phyloP scores from a whole-genome alignment of 2,888 invertebrate species.

The Nemotelus pantherinus region DNA sequence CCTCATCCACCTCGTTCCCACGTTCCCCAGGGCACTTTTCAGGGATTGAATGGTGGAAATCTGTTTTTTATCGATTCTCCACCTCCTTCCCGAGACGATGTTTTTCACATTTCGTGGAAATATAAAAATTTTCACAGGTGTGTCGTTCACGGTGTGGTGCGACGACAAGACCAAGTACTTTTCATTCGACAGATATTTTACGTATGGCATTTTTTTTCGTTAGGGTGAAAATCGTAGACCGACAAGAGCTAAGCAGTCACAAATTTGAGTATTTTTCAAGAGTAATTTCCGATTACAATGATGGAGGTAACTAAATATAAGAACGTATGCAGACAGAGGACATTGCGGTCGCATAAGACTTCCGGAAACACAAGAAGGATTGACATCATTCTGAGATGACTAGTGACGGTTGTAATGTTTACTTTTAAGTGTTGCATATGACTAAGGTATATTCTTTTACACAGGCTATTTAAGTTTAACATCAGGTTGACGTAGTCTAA shows the following conservation, averaged over 20 bases:
- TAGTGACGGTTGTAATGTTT: no score
- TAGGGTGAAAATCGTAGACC: slow-evolving; percentile 6
- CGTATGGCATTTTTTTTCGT: neutral
- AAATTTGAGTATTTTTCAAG: slow-evolving; percentile 34
- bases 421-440: no score
- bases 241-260: slow-evolving; percentile 29
- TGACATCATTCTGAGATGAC: no score
- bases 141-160: slow-evolving; percentile 25
- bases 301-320: slow-evolving; percentile 10
- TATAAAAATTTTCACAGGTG: slow-evolving; percentile 32
- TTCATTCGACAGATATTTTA: neutral
- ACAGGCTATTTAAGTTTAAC: no score
- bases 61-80: slow-evolving; percentile 37
- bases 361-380: no score
- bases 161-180: slow-evolving; percentile 18
- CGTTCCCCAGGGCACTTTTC: slow-evolving; percentile 28
- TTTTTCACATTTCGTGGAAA: slow-evolving; percentile 40
- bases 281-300: slow-evolving; percentile 38
- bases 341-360: no score
- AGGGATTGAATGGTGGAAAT: slow-evolving; percentile 28
- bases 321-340: no score
- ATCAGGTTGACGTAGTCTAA: no score
- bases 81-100: slow-evolving; percentile 20
- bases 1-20: slow-evolving; percentile 12
- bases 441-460: no score